Conservation (phyloP, 2,888 invertebrate genomes). For the Caenorhabditis wallacei region DNA sequence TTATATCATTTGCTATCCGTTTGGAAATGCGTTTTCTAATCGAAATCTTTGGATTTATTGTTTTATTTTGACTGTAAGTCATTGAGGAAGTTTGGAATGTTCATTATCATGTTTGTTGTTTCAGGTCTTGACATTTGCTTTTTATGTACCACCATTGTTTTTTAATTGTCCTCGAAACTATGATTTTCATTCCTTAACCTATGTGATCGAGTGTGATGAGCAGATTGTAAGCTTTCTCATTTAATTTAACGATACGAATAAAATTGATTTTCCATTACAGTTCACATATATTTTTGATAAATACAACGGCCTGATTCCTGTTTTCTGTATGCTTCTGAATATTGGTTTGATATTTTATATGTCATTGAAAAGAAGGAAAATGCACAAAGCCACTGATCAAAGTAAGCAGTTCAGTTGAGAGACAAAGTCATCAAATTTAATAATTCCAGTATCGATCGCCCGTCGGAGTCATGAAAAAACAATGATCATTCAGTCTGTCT, state of each 20-base stretch:
- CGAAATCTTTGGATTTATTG: constrained; percentile 22
- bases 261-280: constrained; percentile 12
- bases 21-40: constrained; percentile 19
- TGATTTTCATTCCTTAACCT: constrained; percentile 6
- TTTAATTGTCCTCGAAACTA: constrained; percentile 7
- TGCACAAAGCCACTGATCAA: background rate
- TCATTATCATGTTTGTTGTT: too few relatives aligned
- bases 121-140: background rate
- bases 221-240: background rate
- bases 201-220: constrained; percentile 4
- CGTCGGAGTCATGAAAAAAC: constrained; percentile 22
- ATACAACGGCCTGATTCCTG: constrained; percentile 21
- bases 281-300: constrained; percentile 19
- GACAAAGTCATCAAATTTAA: background rate
- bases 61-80: constrained; percentile 12
- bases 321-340: constrained; percentile 28
- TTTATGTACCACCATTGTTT: constrained; percentile 17
- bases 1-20: constrained; percentile 5
- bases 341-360: constrained; percentile 18
- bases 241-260: background rate
- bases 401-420: background rate
- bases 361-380: constrained; percentile 8
- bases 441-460: constrained; percentile 18
- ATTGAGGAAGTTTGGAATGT: background rate
- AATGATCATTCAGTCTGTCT: constrained; percentile 21